Evolutionary conservation across 2,888 invertebrate genomes (phyloP), one percentile per base, ranked within the genome.

Genomic region (Diabrotica balteata): DNA sequence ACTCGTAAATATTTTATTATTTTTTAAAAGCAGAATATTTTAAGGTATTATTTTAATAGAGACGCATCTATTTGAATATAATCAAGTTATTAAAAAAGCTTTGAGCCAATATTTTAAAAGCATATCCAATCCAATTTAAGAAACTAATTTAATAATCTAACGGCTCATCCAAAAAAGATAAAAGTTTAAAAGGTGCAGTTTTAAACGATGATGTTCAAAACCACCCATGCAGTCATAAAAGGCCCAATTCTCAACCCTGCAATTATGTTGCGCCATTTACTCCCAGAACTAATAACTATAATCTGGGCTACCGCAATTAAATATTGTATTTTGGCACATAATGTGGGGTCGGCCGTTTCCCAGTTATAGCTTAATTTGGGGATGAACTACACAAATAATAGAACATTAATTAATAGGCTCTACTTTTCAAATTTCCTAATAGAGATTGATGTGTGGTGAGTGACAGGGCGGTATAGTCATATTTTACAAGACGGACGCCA

Each of bases 211-310:
- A 57, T 44, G 45, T 57, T 46, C n/a, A 58, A 62, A 67, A 70
- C 70, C 70, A 70, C 70, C 70, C 70, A 70, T 64, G 70, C 58
- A 67, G 70, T 59, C 61, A 45, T 67, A 65, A 70, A 67, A 64
- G 50, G 54, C 57, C 64, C 61, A 66, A 64, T 64, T 62, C 59
- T 58, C 22, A 46, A 49, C 64, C 70, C 70, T 65, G 52, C 62
- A 67, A 70, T 70, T 70, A 70, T 53, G 32, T 51, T 59, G 52
- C 64, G 60, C 65, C 69, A 64, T 64, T 69, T 67, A 67, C 58
- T 67, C 62, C 64, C 46, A 42, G 59, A 57, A 59, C 54, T 70
- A 67, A 70, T 70, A 66, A 54, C 70, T 59, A 67, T 70, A 67
- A 67, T 70, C 65, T 51, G 11, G 49, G 63, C 64, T 62, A 55